Percentiles rank a stretch among this genome's conserved stretches.
These are phyloP conservation scores for Tapera naevia DNA, from an alignment of 2,797 vertebrate species.

Conservation along the genomic window DNA sequence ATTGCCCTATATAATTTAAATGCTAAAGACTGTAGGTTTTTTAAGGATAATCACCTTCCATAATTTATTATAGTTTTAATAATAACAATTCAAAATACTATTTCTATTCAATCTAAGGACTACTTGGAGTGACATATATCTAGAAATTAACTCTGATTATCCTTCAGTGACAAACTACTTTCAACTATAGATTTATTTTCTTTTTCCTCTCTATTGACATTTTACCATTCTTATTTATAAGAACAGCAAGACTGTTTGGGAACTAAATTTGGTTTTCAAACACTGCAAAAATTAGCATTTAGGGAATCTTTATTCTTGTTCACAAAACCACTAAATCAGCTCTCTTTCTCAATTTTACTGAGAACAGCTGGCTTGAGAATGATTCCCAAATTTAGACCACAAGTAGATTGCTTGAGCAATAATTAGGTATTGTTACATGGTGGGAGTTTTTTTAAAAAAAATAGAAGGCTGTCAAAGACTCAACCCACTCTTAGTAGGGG, in stretches of 20 bases:
- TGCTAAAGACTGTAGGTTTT: background rate
- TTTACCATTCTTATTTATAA: background rate
- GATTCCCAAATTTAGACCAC: conserved; percentile 41
- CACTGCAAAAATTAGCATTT: background rate
- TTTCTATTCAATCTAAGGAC: background rate
- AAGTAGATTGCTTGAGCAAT: conserved; percentile 43
- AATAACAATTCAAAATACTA: background rate
- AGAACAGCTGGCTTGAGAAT: conserved; percentile 15
- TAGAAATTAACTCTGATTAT: background rate
- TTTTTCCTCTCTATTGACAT: background rate
- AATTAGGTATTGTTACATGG: conserved; percentile 30
- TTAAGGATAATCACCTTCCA: background rate
- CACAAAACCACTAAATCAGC: background rate
- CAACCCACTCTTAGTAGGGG: background rate
- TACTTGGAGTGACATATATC: background rate
- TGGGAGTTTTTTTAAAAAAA: background rate
- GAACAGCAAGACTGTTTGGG: background rate
- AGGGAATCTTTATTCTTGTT: background rate
- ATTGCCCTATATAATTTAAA: background rate
- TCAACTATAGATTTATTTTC: background rate
- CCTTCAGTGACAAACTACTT: background rate
- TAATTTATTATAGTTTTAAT: background rate
- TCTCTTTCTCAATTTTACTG: background rate
- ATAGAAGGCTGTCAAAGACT: background rate
- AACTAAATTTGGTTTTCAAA: background rate